Base-by-base conservation (phyloP, 2,797 vertebrate species). In the Catharus ustulatus region DNA sequence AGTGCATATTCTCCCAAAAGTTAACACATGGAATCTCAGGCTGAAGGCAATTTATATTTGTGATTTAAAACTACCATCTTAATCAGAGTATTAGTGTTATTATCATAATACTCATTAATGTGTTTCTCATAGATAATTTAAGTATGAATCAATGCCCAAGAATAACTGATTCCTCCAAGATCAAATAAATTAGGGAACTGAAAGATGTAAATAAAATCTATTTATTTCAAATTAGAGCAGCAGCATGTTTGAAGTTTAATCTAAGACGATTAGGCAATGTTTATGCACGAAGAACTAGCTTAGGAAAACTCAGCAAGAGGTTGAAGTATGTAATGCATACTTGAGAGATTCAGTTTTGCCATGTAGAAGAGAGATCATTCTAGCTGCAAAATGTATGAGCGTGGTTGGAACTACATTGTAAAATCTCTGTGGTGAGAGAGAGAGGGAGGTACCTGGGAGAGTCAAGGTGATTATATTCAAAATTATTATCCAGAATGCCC, bases 81-180 rank as follows among this genome's bases (percentile, higher is more conserved):
- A 84, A 64, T 84, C 27, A 61, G 30, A 61, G 10, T 64, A 48
- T 82, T 61, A 73, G 22, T 43, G 48, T 48, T 93, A 46, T 69
- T 91, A 87, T 59, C 36, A 58, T 78, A 81, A 64, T 74, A 59
- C 27, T 84, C 30, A 73, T 49, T 83, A 90, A 91, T 58, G 11
- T 7, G 9, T 78, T 95, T 64, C 55, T 91, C 77, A 51, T 61
- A 90, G 72, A 67, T 83, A 87, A 87, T 89, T 87, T 67, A 95
- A 71, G 80, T 69, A 55, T 40, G 17, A 87, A 80, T 49, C 64
- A 71, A 51, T 78, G 69, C 9, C 59, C 55, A 57, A 85, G 32
- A 92, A 83, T 58, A 84, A 69, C 11, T 29, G 9, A 76, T 73
- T 79, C 38, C 38, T 24, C n/a, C 32, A 55, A 52, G 40, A 89